Conservation (phyloP, 2,888 invertebrate species). For the Tetheella fluctuosa region DNA sequence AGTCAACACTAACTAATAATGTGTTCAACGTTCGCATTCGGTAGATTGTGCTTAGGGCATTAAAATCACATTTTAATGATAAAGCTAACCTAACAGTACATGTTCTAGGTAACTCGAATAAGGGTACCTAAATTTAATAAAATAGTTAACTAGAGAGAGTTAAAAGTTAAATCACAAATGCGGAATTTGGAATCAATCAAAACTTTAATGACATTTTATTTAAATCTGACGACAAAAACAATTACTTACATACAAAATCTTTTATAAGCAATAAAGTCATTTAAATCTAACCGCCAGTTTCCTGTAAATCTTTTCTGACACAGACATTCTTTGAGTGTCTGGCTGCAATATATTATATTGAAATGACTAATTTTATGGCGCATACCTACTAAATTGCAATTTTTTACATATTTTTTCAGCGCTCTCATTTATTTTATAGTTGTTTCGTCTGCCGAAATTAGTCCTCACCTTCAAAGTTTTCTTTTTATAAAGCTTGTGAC, state of each 20-base stretch:
- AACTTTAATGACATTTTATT: too few relatives aligned
- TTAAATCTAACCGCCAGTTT: constrained; percentile 13
- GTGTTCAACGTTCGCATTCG: too few relatives aligned
- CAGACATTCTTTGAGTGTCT: constrained; percentile 29
- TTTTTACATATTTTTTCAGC: constrained; percentile 20
- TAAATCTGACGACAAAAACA: too few relatives aligned
- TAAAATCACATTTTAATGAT: too few relatives aligned
- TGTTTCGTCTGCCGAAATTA: constrained; percentile 44
- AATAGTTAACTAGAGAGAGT: too few relatives aligned
- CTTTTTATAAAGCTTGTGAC: neutral
- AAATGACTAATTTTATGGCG: constrained; percentile 32
- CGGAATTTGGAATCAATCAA: too few relatives aligned
- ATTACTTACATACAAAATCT: neutral
- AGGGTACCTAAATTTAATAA: too few relatives aligned
- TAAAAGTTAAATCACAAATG: too few relatives aligned
- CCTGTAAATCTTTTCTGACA: constrained; percentile 31
- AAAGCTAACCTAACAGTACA: too few relatives aligned
- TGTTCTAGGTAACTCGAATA: too few relatives aligned
- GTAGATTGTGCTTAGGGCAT: too few relatives aligned
- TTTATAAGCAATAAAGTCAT: neutral
- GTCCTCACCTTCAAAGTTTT: neutral
- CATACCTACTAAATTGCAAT: constrained; percentile 27
- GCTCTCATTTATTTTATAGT: constrained; percentile 36
- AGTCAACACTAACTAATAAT: too few relatives aligned
- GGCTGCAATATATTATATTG: constrained; percentile 25